Base-by-base conservation (phyloP, 92 coral and sea anemone species). In the Metridium senile region DNA sequence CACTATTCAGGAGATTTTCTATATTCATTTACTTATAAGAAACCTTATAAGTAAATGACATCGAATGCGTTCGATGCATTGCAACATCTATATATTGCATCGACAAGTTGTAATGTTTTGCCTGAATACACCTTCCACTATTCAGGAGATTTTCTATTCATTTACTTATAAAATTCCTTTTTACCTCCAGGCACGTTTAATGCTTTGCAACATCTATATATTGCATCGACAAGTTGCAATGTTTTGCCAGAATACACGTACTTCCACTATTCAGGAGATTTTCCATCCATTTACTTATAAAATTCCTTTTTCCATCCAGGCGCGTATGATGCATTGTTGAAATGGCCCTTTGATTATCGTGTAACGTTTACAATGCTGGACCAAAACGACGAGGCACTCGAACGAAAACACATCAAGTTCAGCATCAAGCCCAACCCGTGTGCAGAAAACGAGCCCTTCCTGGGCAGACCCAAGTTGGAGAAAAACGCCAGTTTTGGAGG, bases 401-500 rank as follows among this genome's bases (percentile, higher is more conserved):
- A 93, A 68, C 86, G 99, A 18, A 96, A 96, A 43, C 99, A 96
- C 83, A 77, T 96, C 83, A 96, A 93, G 69, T 96, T 96, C 87
- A 92, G 96, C 82, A 93, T 96, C 82, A 96, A 93, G 61, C 99
- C 99, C 1, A 96, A 96, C 35, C 99, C 99, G 0, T 91, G 97
- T 51, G 74, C 93, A 22, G 99, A 93, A 80, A 96, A 96, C 66
- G 93, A 82, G 63, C 98, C 99, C 4, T 96, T 96, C 87, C 92
- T 96, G 51, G 99, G 97, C 33, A 85, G 91, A 85, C 99, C 99
- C 26, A 88, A 84, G 76, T 65, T 96, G 87, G 99, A 96, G 77
- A 96, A 96, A 74, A 96, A 96, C 68, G 99, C 99, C 47, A 96
- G 99, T 71, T 96, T 96, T 66, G 99, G 99, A 52, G 97, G 97